Evolutionary conservation across 2,797 vertebrate genomes (phyloP), one percentile per base, ranked within the genome.

Genomic region (Cuculus canorus): DNA sequence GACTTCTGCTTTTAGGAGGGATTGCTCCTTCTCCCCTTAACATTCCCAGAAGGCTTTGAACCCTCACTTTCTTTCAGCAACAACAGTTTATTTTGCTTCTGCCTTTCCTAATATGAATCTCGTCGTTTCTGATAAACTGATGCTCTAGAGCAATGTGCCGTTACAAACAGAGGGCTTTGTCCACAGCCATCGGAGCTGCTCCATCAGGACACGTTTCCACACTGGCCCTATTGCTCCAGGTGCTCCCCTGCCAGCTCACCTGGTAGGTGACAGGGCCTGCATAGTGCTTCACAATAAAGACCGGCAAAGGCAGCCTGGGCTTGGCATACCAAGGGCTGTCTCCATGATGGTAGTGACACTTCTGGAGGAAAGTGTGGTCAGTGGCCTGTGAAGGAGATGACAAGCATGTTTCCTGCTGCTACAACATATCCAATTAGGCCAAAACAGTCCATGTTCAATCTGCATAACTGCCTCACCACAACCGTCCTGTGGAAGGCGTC

Each of bases 341-440:
- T 15, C 98, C 97, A 50, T 99, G 99, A 95, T 99, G 98, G 89
- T 99, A 99, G 96, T 99, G 99, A 97, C 99, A 99, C 96, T 99
- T 99, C 95, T 99, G 99, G 43, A 99, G 98, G 94, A 99, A 99
- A 78, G 99, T 99, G 96, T 99, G 99, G 97, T 99, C 99, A 16
- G 99, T 99, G 94, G 99, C 99, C 99, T 99, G 93, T 61, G 45
- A 24, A 59, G 37, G 23, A 82, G 28, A 47, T 23, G 19, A 64
- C 8, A 90, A 61, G 66, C 10, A 32, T 5, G 17, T 57, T 88
- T 83, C 18, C 59, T 45, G 32, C 19, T 73, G 22, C 61, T 69
- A 22, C 35, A 60, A 30, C 7, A 13, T 56, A 52, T 28, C 41
- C 41, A n/a, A 23, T 5, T 5, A 76, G 33, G n/a, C 53, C 41